phyloP scores from a whole-genome alignment of 2,888 invertebrate genomes.

The Papilio protenor region DNA sequence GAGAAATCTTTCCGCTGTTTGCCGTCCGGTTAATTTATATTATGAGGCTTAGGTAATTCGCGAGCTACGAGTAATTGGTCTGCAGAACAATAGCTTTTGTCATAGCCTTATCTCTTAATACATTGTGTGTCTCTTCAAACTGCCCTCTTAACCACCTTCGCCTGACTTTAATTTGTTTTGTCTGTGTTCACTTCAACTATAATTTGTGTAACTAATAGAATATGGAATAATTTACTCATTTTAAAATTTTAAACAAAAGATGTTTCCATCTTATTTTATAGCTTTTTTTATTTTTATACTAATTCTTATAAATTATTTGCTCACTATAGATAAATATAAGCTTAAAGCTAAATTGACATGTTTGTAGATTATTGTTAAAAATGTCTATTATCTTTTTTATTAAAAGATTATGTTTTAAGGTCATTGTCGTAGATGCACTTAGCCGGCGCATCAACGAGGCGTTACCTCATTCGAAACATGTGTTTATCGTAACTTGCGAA shows the following conservation, averaged over 20 bases:
- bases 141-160: slow-evolving; percentile 72
- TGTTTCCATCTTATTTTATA: no score
- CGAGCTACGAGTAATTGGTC: slow-evolving; percentile 82
- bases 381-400: neutral
- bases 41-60: slow-evolving; percentile 84
- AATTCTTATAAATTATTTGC: neutral
- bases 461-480: slow-evolving; percentile 74
- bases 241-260: no score
- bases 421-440: slow-evolving; percentile 59
- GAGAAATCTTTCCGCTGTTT: slow-evolving; percentile 85
- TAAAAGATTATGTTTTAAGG: neutral
- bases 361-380: neutral
- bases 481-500: slow-evolving; percentile 83
- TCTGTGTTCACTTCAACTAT: slow-evolving; percentile 52
- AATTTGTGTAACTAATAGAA: slow-evolving; percentile 21
- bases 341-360: neutral
- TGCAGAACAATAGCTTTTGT: slow-evolving; percentile 84
- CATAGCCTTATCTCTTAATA: slow-evolving; percentile 79
- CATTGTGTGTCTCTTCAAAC: slow-evolving; percentile 75
- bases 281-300: no score
- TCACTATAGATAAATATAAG: neutral
- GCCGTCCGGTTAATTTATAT: slow-evolving; percentile 83
- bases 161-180: slow-evolving; percentile 66
- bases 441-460: slow-evolving; percentile 47
- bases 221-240: neutral